A percentile compares a stretch with the other conserved stretches of the same genome.
phyloP scores from a whole-genome alignment of 2,113 vertebrate species.

The Colistium nudipinnis region DNA sequence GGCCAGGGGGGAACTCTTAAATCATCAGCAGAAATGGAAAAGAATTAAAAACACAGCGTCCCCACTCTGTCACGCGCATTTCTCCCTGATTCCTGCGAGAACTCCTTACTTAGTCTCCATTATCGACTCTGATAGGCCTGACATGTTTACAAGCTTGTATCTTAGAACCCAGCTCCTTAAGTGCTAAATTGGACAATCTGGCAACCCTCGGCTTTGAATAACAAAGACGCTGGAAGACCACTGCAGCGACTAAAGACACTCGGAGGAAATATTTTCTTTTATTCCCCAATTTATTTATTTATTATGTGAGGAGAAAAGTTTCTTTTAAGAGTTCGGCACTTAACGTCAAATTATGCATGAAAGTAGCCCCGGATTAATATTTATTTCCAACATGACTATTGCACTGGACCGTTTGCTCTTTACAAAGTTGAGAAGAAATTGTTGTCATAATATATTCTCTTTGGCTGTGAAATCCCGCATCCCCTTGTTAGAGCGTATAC shows the following conservation, averaged over 20 bases:
- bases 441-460: not conserved
- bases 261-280: conserved; percentile 9
- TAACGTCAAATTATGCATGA: not conserved
- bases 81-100: conserved; percentile 16
- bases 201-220: conserved; percentile 19
- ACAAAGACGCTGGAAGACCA: conserved; percentile 15
- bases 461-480: not conserved
- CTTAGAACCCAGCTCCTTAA: conserved; percentile 5
- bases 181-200: conserved; percentile 33
- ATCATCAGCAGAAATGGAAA: conserved; percentile 38
- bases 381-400: not conserved
- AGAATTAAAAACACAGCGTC: not conserved
- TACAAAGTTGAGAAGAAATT: not conserved
- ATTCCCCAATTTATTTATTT: not conserved
- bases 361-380: not conserved
- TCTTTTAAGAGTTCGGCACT: not conserved
- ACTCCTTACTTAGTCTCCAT: conserved; percentile 2
- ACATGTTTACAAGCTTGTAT: conserved; percentile 34
- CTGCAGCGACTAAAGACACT: not conserved
- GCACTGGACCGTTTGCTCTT: not conserved
- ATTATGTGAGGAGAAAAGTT: not conserved
- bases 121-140: conserved; percentile 5
- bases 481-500: not conserved
- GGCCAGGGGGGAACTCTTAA: conserved; percentile 52
- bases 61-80: not conserved